Evolutionary conservation across 2,797 vertebrate genomes (phyloP), one percentile per base, ranked within the genome.

Genomic region (Halcyon leucocephala): DNA sequence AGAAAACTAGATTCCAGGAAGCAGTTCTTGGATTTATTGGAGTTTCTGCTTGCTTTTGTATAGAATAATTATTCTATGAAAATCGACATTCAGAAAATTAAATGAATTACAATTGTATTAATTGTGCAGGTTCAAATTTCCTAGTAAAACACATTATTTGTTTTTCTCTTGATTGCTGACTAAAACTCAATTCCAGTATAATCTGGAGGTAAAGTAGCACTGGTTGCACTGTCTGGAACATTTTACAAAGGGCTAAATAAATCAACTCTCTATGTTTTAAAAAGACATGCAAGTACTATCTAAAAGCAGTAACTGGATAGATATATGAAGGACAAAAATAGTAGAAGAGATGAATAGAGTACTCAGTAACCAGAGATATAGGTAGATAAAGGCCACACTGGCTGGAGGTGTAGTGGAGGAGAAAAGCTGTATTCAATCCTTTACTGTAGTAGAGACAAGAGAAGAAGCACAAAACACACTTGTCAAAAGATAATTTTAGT

Each of bases 251-350:
- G 58, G 35, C 29, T 86, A 79, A 87, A 94, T 86, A 95, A 93
- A 96, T 91, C 69, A 91, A 2, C 46, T 76, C 28, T 55, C 66
- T 35, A 41, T 66, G 54, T 89, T 95, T 96, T 86, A 95, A 86
- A 28, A 90, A 66, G 70, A 58, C 9, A 2, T 64, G n/a, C 46
- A 90, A 93, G 58, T 94, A 91, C 91, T 90, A 96, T 51, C 66
- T 88, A 81, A 95, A 96, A 96, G 91, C 93, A 93, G 90, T 88
- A 96, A 33, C 69, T 91, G 39, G 51, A 54, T 31, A 91, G 70
- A 79, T 90, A 90, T 66, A 88, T 66, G 69, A 95, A 88, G 61
- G 39, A 52, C 58, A 93, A 90, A 95, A 92, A 83, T 72, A 92
- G 88, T 51, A 84, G 29, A 49, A 86, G 0, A 0, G 76, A 86